Percentiles rank a stretch among this genome's conserved stretches.
phyloP scores from a whole-genome alignment of 2,888 invertebrate species.

The Plebejus argus region DNA sequence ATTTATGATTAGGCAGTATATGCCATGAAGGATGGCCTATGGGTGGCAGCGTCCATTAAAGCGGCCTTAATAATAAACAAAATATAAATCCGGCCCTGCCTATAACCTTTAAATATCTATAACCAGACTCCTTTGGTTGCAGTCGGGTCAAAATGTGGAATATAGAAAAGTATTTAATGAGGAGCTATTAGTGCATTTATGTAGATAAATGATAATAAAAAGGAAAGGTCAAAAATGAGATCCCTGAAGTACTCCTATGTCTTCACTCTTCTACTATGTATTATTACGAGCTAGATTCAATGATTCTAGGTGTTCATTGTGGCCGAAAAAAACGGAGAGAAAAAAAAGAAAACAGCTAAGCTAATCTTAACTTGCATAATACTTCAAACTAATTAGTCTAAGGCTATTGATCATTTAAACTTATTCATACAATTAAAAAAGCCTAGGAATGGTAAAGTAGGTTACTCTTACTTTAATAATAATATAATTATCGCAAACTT shows the following conservation, averaged over 20 bases:
- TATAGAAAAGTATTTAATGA: too few relatives aligned
- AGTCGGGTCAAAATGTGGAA: too few relatives aligned
- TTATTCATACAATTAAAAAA: not conserved
- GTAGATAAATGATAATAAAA: not conserved
- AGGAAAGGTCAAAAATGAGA: not conserved
- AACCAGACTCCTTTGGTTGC: not conserved
- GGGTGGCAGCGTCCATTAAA: too few relatives aligned
- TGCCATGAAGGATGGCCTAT: too few relatives aligned
- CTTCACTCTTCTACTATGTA: too few relatives aligned
- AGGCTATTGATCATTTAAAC: not conserved
- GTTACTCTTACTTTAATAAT: constrained; percentile 15
- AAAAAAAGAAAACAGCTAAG: too few relatives aligned
- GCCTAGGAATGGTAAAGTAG: not conserved
- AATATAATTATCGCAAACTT: not conserved
- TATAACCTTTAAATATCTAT: not conserved
- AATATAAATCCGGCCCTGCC: too few relatives aligned
- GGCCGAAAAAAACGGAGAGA: too few relatives aligned
- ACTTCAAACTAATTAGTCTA: not conserved
- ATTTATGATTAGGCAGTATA: too few relatives aligned
- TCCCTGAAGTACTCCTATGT: not conserved
- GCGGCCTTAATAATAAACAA: too few relatives aligned
- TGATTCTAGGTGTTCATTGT: too few relatives aligned
- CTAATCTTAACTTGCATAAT: not conserved
- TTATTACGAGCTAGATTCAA: not conserved
- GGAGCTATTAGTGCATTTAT: not conserved